Evolutionary conservation across 2,797 vertebrate species (phyloP).

Genomic region (Thamnophis elegans): DNA sequence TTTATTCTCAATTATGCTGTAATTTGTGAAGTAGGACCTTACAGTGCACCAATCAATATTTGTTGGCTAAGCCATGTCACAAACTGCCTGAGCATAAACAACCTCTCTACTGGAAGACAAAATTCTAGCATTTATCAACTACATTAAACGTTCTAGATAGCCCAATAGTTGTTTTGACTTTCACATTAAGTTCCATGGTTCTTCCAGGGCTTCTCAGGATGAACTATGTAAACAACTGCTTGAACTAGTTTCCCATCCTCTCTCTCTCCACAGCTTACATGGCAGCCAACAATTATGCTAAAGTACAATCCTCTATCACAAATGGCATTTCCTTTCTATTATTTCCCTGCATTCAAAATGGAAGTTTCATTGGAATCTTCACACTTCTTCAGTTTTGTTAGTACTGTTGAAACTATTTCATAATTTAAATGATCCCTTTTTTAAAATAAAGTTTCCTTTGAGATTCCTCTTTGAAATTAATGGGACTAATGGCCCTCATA

Average conservation of each 20-base stretch:
- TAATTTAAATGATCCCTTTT: conserved; percentile 38
- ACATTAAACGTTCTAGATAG: neutral
- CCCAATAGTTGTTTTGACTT: neutral
- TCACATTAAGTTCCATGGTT: neutral
- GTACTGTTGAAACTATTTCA: conserved; percentile 46
- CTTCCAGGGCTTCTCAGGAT: neutral
- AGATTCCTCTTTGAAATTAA: conserved; percentile 59
- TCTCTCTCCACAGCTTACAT: neutral
- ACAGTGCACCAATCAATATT: neutral
- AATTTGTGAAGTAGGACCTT: neutral
- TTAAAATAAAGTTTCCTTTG: conserved; percentile 31
- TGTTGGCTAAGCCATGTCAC: neutral
- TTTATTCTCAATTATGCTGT: neutral
- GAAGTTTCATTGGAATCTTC: conserved; percentile 24
- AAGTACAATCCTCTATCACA: neutral
- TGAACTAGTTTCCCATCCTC: neutral
- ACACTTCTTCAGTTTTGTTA: conserved; percentile 35
- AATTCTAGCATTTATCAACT: neutral
- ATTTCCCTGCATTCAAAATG: neutral
- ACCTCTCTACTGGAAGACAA: neutral
- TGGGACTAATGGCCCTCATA: conserved; percentile 46
- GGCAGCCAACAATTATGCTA: neutral
- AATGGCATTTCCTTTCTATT: neutral
- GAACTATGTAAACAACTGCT: neutral
- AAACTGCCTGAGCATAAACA: neutral